Base-by-base conservation (phyloP, 2,113 vertebrate species). In the Tonatia bakeri region DNA sequence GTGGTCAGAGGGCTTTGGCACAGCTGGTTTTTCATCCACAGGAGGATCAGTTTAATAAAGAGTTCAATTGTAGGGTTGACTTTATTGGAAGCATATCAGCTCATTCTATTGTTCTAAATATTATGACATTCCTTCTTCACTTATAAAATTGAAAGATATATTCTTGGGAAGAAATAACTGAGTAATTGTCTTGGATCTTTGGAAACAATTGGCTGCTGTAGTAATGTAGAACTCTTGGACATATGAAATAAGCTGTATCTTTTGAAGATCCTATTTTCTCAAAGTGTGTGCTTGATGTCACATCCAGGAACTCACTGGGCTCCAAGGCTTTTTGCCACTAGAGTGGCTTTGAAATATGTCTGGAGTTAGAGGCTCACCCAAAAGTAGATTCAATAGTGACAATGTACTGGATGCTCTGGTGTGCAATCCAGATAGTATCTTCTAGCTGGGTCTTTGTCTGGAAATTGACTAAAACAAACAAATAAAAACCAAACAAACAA, bases 111-210 rank as follows among this genome's bases (percentile, higher is more conserved):
- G 90, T 95, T 97, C 43, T 92, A 94, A 95, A 88, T 97, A 89
- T 96, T 93, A 96, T 96, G 91, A 93, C 82, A 93, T 96, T 95
- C 86, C 43, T 97, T 95, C 19, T n/a, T 96, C 65, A 95, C 72
- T 97, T 94, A 31, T 75, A 86, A 97, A 95, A 95, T 86, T 96
- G 88, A 50, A 94, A 96, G 47, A 95, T 13, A 82, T 76, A 95
- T 95, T 79, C 76, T 65, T 85, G 45, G 87, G 96, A 79, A 96
- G 59, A 96, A 97, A 83, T 92, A 97, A 97, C 43, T 95, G 80
- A 96, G 43, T 92, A 88, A 92, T 94, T 95, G 67, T 96, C 76
- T 89, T 80, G 85, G 64, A 92, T 95, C 67, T 95, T 95, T 95
- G 87, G 90, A 97, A 95, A 87, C 19, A 94, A 59, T 81, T 56